Percentiles rank a stretch among this genome's conserved stretches.
phyloP scores from a whole-genome alignment of 2,888 invertebrate species.

The Thyatira batis region DNA sequence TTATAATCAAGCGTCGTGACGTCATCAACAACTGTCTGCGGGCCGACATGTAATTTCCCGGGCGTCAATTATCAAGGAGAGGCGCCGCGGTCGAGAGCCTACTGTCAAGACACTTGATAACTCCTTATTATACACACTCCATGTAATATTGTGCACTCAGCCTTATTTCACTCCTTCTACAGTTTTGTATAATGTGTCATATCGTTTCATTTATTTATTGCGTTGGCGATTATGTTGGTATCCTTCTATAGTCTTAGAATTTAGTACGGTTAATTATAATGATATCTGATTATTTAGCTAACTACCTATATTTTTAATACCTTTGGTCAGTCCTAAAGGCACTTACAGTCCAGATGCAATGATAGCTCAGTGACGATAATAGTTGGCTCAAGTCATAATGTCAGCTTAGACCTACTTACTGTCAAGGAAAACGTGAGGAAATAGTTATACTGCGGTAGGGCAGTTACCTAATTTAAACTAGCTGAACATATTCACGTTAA shows the following conservation, averaged over 20 bases:
- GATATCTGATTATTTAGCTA: neutral
- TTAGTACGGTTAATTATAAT: neutral
- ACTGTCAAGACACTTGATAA: conserved; percentile 68
- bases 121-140: conserved; percentile 55
- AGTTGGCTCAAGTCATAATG: no score
- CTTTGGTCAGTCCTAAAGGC: no score
- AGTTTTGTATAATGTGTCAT: neutral
- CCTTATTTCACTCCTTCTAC: conserved; percentile 6
- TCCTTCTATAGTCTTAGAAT: neutral
- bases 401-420: no score
- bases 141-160: conserved; percentile 21
- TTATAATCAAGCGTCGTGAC: conserved; percentile 79
- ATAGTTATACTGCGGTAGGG: no score
- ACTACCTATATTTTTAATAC: neutral
- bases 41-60: conserved; percentile 80
- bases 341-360: no score
- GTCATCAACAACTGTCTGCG: conserved; percentile 81
- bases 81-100: conserved; percentile 65
- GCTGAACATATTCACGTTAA: no score
- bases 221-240: neutral
- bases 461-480: no score
- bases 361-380: no score
- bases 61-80: conserved; percentile 77
- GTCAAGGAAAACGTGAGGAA: no score
- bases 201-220: neutral